A percentile compares a stretch with the other conserved stretches of the same genome.
These are phyloP conservation scores for Elegia similella DNA, from an alignment of 2,888 invertebrate genomes.

Conservation along the genomic window DNA sequence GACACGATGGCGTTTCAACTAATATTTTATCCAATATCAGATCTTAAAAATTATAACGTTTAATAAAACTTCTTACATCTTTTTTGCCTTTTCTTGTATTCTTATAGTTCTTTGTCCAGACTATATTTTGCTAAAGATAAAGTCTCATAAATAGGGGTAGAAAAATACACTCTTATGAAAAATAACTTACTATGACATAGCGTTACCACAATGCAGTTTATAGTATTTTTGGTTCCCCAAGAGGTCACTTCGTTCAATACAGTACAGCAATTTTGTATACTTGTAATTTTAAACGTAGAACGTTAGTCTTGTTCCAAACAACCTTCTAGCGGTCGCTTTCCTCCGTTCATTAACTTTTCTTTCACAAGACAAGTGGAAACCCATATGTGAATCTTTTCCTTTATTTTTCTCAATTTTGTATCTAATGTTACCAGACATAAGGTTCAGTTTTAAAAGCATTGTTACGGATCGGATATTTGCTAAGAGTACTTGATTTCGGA, in stretches of 20 bases:
- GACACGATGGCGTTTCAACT: background rate
- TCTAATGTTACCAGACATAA: constrained; percentile 25
- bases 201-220: background rate
- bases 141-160: too few relatives aligned
- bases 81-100: too few relatives aligned
- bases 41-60: too few relatives aligned
- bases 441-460: constrained; percentile 25
- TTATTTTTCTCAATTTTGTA: constrained; percentile 26
- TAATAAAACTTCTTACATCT: too few relatives aligned
- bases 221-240: background rate
- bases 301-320: constrained; percentile 55
- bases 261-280: constrained; percentile 32
- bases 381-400: constrained; percentile 41
- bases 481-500: constrained; percentile 28
- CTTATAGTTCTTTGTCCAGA: too few relatives aligned
- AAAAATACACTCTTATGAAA: too few relatives aligned
- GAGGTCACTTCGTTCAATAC: constrained; percentile 17
- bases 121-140: too few relatives aligned
- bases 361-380: constrained; percentile 49
- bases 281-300: constrained; percentile 36
- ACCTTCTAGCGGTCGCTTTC: constrained; percentile 45
- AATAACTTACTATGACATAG: background rate
- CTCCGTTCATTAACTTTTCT: constrained; percentile 59
- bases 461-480: constrained; percentile 29
- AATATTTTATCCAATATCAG: too few relatives aligned